These are phyloP conservation scores for Palloptera scutellata DNA, from an alignment of 2,888 invertebrate species.

Conservation along the genomic window DNA sequence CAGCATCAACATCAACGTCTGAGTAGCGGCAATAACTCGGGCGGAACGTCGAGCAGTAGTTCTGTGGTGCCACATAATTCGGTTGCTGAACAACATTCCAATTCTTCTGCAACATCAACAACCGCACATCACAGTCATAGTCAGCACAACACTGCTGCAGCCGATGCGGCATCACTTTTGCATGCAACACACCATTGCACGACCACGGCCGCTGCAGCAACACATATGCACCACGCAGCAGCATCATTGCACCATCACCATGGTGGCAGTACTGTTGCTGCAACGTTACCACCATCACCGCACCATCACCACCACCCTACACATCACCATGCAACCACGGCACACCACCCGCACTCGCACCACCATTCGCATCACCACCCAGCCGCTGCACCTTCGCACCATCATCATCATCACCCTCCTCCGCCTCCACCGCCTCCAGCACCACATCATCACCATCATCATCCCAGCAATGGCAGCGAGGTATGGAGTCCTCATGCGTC, in stretches of 20 bases:
- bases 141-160: not conserved
- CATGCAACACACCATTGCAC: constrained; percentile 35
- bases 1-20: constrained; percentile 36
- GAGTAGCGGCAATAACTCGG: constrained; percentile 32
- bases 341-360: constrained; percentile 41
- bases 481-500: constrained; percentile 67
- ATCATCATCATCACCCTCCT: constrained; percentile 41
- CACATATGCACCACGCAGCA: constrained; percentile 35
- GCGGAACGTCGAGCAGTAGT: too few species aligned
- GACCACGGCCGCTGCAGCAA: constrained; percentile 33
- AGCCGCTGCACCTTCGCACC: constrained; percentile 43
- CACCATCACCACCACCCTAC: constrained; percentile 32
- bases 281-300: constrained; percentile 32
- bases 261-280: constrained; percentile 27
- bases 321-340: constrained; percentile 30
- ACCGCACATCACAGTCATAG: constrained; percentile 9
- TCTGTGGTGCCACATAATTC: constrained; percentile 44
- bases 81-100: constrained; percentile 45
- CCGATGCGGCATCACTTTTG: constrained; percentile 18
- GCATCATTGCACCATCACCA: constrained; percentile 33
- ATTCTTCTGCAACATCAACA: constrained; percentile 31
- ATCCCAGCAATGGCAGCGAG: constrained; percentile 67
- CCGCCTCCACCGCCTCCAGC: constrained; percentile 36
- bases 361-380: constrained; percentile 42
- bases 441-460: constrained; percentile 43